Base-by-base conservation (phyloP, 2,888 invertebrate genomes). In the Actias luna region DNA sequence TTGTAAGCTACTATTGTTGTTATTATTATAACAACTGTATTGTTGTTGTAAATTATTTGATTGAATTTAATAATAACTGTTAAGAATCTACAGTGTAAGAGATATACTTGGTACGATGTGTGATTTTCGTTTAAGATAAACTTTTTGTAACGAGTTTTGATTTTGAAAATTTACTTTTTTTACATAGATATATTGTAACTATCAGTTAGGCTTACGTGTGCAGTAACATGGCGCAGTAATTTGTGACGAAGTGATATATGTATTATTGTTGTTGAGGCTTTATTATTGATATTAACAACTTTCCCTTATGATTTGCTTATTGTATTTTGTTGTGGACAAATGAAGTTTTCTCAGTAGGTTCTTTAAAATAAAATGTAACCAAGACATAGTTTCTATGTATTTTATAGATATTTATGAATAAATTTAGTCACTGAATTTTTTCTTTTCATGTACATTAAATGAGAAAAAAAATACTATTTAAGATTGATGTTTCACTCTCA, bases 31-130 rank as follows among this genome's bases (percentile, higher is more conserved):
- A 83, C 88, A 87, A 84, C 86, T 77, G 71, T 76, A 80, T 80
- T 80, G 84, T 90, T 89, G 88, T 89, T 90, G 85, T 89, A 88
- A 88, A 87, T 85, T 88, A 88, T 87, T 91, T 87, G 80, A 88
- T 84, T 87, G 84, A 88, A 86, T 88, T 88, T 87, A 87, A 85
- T 79, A 75, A 80, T 80, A 76, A 77, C 82, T 78, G 80, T 85
- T 87, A 82, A 83, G 82, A 83, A 77, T 77, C 74, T 83, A 82
- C 72, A 74, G 75, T 68, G 33, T 82, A 80, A 83, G 71, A 18
- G 18, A 18, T 82, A 79, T 79, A 78, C 74, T 82, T 80, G 77
- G 76, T 80, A 82, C 79, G 85, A 82, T 79, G 85, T 86, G 88
- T 87, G 88, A 84, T 84, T 88, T 78, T 80, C 77, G 81, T 84